Percentiles rank a stretch among this genome's conserved stretches.
These are phyloP conservation scores for Drosophila mayri DNA, from an alignment of 1,140 invertebrate genomes.

Conservation along the genomic window DNA sequence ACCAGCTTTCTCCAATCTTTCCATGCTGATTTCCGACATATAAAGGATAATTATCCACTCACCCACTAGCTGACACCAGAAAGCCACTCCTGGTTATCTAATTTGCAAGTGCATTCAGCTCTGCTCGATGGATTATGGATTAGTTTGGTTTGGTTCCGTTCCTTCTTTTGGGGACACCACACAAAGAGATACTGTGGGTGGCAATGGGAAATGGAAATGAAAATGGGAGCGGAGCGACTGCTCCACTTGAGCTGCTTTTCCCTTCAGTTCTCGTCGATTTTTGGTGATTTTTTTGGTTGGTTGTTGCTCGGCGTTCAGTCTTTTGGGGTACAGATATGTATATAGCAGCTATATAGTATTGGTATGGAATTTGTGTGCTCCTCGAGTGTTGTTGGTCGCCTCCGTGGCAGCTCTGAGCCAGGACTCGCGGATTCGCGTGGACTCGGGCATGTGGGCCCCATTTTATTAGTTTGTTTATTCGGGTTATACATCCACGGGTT, in stretches of 20 bases:
- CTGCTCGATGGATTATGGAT: slow-evolving; percentile 44
- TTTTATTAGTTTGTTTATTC: slow-evolving; percentile 85
- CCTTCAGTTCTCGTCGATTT: slow-evolving; percentile 49
- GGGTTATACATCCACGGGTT: slow-evolving; percentile 78
- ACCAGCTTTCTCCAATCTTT: not conserved
- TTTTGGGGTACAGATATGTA: slow-evolving; percentile 48
- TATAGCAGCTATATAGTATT: slow-evolving; percentile 21
- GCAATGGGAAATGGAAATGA: slow-evolving; percentile 13
- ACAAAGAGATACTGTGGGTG: slow-evolving; percentile 43
- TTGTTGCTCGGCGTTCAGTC: slow-evolving; percentile 55
- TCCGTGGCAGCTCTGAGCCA: slow-evolving; percentile 49
- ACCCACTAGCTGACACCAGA: slow-evolving; percentile 16
- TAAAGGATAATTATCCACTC: slow-evolving; percentile 7
- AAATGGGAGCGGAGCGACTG: slow-evolving; percentile 33
- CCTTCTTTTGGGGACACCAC: slow-evolving; percentile 45
- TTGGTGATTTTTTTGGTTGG: slow-evolving; percentile 28
- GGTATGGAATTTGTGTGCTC: slow-evolving; percentile 34
- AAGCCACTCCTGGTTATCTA: slow-evolving; percentile 38
- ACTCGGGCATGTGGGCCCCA: slow-evolving; percentile 66
- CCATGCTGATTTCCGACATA: not conserved
- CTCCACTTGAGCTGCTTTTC: slow-evolving; percentile 43
- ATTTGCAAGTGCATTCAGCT: slow-evolving; percentile 48
- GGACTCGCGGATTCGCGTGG: slow-evolving; percentile 32
- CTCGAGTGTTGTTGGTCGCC: slow-evolving; percentile 56
- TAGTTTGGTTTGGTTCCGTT: slow-evolving; percentile 28